Evolutionary conservation across 1,140 invertebrate genomes (phyloP).

Genomic region (Euborellia annulipes): DNA sequence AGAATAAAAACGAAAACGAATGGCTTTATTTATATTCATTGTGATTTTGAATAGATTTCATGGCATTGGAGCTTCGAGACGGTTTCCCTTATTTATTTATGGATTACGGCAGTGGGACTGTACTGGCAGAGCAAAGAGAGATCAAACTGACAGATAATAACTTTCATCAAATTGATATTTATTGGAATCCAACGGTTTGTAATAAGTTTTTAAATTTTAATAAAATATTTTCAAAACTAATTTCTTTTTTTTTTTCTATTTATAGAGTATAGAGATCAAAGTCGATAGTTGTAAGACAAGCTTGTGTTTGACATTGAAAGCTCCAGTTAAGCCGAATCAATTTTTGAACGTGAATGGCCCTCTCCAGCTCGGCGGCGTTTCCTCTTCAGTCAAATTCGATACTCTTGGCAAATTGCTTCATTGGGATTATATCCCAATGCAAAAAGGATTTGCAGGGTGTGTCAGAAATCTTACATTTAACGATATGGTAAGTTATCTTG

Average conservation of each 20-base stretch:
- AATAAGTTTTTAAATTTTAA: not conserved
- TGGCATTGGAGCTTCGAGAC: conserved; percentile 72
- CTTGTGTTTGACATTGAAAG: conserved; percentile 49
- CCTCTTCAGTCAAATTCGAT: conserved; percentile 39
- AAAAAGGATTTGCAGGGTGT: conserved; percentile 61
- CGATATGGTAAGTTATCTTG: conserved; percentile 40
- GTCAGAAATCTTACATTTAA: conserved; percentile 73
- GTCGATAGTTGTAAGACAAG: conserved; percentile 58
- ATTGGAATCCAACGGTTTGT: conserved; percentile 43
- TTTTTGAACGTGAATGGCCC: conserved; percentile 79
- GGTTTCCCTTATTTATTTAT: conserved; percentile 72
- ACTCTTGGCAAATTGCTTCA: conserved; percentile 33
- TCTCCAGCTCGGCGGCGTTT: conserved; percentile 63
- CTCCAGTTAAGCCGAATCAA: conserved; percentile 50
- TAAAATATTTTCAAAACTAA: not conserved
- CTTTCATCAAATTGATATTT: conserved; percentile 68
- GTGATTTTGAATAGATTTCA: conserved; percentile 51
- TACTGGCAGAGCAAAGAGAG: conserved; percentile 49
- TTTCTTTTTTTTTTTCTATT: conserved; percentile 14
- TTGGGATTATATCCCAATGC: conserved; percentile 47
- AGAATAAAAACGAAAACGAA: not conserved
- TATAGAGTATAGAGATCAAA: conserved; percentile 49
- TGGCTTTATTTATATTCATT: not conserved
- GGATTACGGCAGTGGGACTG: conserved; percentile 77
- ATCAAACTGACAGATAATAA: conserved; percentile 60